Base-by-base conservation (phyloP, 2,113 vertebrate species). In the Callaeas wilsoni region DNA sequence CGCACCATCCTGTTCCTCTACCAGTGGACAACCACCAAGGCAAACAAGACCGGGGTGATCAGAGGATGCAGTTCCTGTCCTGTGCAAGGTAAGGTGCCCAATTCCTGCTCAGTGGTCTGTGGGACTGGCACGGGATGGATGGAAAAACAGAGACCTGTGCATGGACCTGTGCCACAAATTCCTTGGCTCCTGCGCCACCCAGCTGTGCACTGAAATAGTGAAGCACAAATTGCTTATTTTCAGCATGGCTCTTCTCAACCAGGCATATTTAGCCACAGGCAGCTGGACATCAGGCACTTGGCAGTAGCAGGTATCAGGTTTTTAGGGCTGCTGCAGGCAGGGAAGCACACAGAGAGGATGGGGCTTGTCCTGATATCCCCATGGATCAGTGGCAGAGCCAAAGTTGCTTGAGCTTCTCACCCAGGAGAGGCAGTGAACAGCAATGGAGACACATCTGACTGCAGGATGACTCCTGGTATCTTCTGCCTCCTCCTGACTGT, bases 1-100 rank as follows among this genome's bases (percentile, higher is more conserved):
- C 91, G 0, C 76, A 91, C 80, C 47, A 71, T 71, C 86, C 86
- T 97, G 12, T 67, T 95, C 94, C 41, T 95, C 77, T 97, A 97
- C 80, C 89, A 97, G 73, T 97, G 96, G 95, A 93, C 79, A 79
- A 46, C 86, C 60, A 81, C 3, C 86, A 71, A 75, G 32, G 86
- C 73, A 55, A 84, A 71, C 52, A 60, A 81, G 60, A 97, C 96
- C 0, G 64, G 96, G 47, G 86, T 97, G 76, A 97, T 97, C 93
- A 90, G 21, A n/a, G 96, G 94, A 52, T 91, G 60, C 6, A 95
- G 91, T 3, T 87, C 94, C 64, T 97, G 96, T 63, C 62, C 52
- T 14, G 60, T 92, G 33, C 89, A 77, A 95, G 96, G 96, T 97
- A 92, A 94, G 79, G 44, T 41, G 70, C 32, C 81, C 0, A 2